A percentile compares a stretch with the other conserved stretches of the same genome.
Evolutionary conservation across 2,888 invertebrate genomes (phyloP).

Genomic region (Patella depressa): DNA sequence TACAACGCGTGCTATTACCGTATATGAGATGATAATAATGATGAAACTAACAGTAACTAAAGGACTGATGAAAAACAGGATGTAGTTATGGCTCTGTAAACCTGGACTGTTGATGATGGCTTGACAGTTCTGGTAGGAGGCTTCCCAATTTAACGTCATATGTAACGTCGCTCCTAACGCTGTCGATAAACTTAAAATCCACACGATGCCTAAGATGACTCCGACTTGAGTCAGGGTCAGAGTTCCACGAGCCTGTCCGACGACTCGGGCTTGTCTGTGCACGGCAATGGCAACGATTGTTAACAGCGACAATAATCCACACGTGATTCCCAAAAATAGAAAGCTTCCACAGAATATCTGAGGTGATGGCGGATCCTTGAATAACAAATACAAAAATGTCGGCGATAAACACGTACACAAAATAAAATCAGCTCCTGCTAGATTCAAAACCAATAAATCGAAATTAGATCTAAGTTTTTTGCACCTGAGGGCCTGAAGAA

Average conservation of each 20-base stretch:
- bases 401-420: conserved; percentile 57
- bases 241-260: conserved; percentile 45
- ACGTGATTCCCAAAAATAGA: conserved; percentile 51
- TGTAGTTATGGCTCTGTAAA: conserved; percentile 47
- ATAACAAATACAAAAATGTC: conserved; percentile 54
- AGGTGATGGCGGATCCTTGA: conserved; percentile 52
- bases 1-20: conserved; percentile 50
- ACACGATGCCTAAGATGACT: conserved; percentile 45
- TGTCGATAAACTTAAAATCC: conserved; percentile 49
- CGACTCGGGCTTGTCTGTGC: conserved; percentile 51
- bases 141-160: conserved; percentile 50
- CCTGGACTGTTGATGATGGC: conserved; percentile 49
- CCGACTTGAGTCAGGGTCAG: conserved; percentile 47
- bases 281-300: conserved; percentile 55
- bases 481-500: conserved; percentile 50
- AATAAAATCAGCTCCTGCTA: conserved; percentile 57
- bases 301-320: conserved; percentile 53
- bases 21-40: conserved; percentile 48
- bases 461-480: conserved; percentile 51
- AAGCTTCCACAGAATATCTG: conserved; percentile 55
- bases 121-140: conserved; percentile 47
- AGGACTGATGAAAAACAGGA: conserved; percentile 57
- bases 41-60: conserved; percentile 48
- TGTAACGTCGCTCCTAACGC: conserved; percentile 54
- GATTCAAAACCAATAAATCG: conserved; percentile 54